Percentiles rank a stretch among this genome's conserved stretches.
These are phyloP conservation scores for Platycercus adscitus DNA, from an alignment of 2,113 vertebrate species.

Conservation along the genomic window DNA sequence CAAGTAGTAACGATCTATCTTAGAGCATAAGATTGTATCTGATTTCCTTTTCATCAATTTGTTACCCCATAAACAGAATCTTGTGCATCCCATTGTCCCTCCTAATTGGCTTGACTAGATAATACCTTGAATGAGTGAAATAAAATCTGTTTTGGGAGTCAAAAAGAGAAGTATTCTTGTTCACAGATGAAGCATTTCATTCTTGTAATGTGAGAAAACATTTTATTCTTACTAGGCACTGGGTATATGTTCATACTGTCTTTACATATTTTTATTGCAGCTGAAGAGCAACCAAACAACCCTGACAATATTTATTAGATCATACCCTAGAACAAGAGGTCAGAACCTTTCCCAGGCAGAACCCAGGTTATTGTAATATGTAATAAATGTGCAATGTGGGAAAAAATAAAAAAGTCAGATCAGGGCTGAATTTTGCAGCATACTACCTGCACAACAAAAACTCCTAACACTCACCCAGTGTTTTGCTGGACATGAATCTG, in stretches of 20 bases:
- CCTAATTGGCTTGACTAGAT: neutral
- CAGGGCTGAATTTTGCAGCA: neutral
- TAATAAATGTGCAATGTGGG: neutral
- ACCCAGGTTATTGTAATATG: neutral
- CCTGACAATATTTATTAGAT: neutral
- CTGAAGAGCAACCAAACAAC: neutral
- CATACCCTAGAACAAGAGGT: neutral
- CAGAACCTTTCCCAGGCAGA: neutral
- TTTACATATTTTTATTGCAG: neutral
- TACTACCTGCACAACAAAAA: neutral
- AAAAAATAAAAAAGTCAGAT: neutral
- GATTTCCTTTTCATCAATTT: neutral
- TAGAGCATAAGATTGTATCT: neutral
- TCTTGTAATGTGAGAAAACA: neutral
- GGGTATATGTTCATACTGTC: neutral
- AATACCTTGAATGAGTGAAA: neutral
- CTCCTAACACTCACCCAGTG: rapidly evolving
- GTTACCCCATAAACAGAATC: neutral
- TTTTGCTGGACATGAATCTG: neutral
- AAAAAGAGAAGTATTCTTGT: neutral
- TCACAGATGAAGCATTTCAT: neutral
- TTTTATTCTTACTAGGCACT: neutral
- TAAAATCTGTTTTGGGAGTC: neutral
- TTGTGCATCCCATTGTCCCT: neutral
- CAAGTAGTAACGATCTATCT: neutral